Percentiles rank a stretch among this genome's conserved stretches.
phyloP scores from a whole-genome alignment of 1,140 invertebrate species.

The Potamilus streckersoni region DNA sequence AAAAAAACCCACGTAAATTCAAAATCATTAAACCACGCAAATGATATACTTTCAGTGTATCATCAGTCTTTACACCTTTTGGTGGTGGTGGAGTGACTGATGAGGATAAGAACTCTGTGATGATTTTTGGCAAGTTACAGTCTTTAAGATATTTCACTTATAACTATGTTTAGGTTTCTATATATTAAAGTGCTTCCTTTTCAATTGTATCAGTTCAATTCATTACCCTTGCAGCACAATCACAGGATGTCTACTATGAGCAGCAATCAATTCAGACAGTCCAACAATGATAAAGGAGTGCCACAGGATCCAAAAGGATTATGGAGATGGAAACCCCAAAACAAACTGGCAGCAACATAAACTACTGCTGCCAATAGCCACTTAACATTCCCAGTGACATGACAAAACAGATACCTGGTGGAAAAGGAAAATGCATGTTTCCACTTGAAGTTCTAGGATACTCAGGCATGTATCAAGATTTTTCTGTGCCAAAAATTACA shows the following conservation, averaged over 20 bases:
- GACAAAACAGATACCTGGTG: conserved; percentile 69
- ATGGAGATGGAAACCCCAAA: conserved; percentile 38
- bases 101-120: no score
- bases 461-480: conserved; percentile 69
- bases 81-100: no score
- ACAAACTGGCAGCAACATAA: conserved; percentile 62
- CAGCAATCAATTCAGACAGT: conserved; percentile 81
- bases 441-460: conserved; percentile 81
- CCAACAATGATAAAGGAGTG: conserved; percentile 73
- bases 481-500: no score
- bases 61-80: no score
- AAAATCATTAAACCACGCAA: no score
- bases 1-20: no score
- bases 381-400: conserved; percentile 52
- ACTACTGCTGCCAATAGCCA: conserved; percentile 48
- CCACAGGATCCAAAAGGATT: conserved; percentile 47
- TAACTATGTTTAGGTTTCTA: no score
- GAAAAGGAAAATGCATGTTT: conserved; percentile 80
- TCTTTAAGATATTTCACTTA: no score
- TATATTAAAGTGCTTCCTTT: not conserved
- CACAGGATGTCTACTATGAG: conserved; percentile 67
- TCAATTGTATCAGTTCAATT: conserved; percentile 21
- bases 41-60: no score
- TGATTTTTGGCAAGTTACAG: no score
- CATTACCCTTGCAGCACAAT: conserved; percentile 4